Evolutionary conservation across 92 coral and sea anemone genomes (phyloP).

Genomic region (Parazoanthus swiftii): DNA sequence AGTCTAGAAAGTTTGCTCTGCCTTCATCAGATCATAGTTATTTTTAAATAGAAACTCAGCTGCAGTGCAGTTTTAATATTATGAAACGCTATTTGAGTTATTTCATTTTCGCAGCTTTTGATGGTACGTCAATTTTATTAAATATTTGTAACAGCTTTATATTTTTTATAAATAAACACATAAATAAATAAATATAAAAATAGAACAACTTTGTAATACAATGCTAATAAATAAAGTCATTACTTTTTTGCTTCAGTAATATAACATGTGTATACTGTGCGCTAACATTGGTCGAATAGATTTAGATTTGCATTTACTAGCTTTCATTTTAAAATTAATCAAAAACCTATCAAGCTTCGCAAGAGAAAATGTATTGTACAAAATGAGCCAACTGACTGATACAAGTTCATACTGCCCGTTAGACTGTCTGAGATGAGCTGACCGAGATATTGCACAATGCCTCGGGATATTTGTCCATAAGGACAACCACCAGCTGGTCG

Average conservation of each 20-base stretch:
- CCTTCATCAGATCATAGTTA: too few relatives aligned
- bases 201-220: background rate
- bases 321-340: background rate
- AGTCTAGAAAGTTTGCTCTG: too few relatives aligned
- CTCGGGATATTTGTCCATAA: conserved; percentile 92
- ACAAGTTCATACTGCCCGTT: background rate
- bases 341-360: background rate
- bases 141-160: background rate
- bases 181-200: too few relatives aligned
- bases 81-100: too few relatives aligned
- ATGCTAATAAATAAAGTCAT: background rate
- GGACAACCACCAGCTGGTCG: conserved; percentile 72
- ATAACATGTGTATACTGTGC: background rate
- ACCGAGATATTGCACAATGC: conserved; percentile 65
- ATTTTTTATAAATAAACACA: too few relatives aligned
- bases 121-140: background rate
- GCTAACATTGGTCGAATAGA: background rate
- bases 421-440: conserved; percentile 2
- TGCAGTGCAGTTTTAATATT: too few relatives aligned
- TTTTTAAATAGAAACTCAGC: too few relatives aligned
- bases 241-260: background rate
- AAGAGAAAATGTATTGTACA: background rate
- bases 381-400: background rate
- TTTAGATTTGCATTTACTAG: background rate
- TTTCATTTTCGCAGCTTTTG: too few relatives aligned